These are phyloP conservation scores for Drosophila sturtevanti DNA, from an alignment of 1,140 invertebrate species.

Conservation along the genomic window DNA sequence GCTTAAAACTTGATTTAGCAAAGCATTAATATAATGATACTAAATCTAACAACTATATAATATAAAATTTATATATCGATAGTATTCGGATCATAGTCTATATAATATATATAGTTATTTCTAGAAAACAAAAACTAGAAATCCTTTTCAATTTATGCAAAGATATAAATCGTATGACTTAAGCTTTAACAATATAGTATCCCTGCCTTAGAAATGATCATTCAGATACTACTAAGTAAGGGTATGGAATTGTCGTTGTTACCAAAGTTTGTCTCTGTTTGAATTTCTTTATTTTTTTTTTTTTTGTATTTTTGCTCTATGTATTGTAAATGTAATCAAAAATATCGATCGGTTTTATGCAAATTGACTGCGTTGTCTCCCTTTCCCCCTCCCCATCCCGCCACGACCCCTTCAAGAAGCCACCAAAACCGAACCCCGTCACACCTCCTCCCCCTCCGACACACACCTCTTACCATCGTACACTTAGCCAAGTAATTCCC, in stretches of 20 bases:
- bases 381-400: background rate
- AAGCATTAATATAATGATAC: too few species aligned
- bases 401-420: background rate
- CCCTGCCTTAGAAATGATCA: background rate
- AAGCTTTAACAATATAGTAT: too few species aligned
- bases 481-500: slow-evolving; percentile 4
- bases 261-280: background rate
- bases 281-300: slow-evolving; percentile 15
- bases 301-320: slow-evolving; percentile 32
- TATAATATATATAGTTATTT: too few species aligned
- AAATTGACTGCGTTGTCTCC: slow-evolving; percentile 75
- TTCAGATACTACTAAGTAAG: background rate
- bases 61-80: too few species aligned
- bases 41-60: too few species aligned
- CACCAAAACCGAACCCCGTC: background rate
- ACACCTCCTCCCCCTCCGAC: background rate
- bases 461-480: background rate
- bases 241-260: background rate
- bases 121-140: too few species aligned
- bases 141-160: too few species aligned
- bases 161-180: too few species aligned
- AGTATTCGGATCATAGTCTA: too few species aligned
- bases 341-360: slow-evolving; percentile 82
- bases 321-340: slow-evolving; percentile 81
- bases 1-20: too few species aligned